Percentiles rank a stretch among this genome's conserved stretches.
Conservation (phyloP, 1,140 invertebrate species). For the Leptopilina clavipes region DNA sequence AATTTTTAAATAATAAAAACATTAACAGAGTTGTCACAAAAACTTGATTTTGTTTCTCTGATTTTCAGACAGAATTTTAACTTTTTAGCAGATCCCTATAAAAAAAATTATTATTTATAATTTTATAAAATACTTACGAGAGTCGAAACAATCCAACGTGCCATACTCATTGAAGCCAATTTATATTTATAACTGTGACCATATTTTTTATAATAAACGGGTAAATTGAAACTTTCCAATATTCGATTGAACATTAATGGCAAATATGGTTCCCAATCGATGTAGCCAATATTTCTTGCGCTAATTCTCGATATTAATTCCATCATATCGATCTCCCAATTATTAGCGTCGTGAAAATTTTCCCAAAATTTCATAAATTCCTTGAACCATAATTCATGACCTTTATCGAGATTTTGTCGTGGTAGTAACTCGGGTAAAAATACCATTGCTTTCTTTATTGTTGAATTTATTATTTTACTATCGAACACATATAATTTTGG, state of each 20-base stretch:
- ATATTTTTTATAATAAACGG: slow-evolving; percentile 83
- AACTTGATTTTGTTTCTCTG: too few relatives aligned
- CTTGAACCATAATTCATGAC: slow-evolving; percentile 88
- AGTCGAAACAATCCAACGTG: slow-evolving; percentile 72
- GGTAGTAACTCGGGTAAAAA: slow-evolving; percentile 86
- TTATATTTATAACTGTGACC: slow-evolving; percentile 68
- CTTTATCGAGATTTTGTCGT: slow-evolving; percentile 78
- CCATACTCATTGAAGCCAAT: slow-evolving; percentile 78
- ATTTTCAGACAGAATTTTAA: not conserved
- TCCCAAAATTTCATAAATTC: slow-evolving; percentile 89
- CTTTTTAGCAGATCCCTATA: too few relatives aligned
- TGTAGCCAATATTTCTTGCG: slow-evolving; percentile 85
- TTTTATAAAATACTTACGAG: slow-evolving; percentile 55
- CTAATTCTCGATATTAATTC: slow-evolving; percentile 84
- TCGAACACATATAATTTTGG: slow-evolving; percentile 86
- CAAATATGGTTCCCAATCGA: slow-evolving; percentile 91
- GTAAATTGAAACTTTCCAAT: slow-evolving; percentile 84
- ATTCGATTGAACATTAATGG: slow-evolving; percentile 89
- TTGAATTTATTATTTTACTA: slow-evolving; percentile 75
- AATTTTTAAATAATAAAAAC: too few relatives aligned
- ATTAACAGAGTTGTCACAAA: too few relatives aligned
- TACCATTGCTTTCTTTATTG: slow-evolving; percentile 80
- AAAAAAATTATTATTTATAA: too few relatives aligned
- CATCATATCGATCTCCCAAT: slow-evolving; percentile 84
- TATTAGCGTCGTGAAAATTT: slow-evolving; percentile 81